A percentile compares a stretch with the other conserved stretches of the same genome.
Evolutionary conservation across 2,888 invertebrate species (phyloP).

Genomic region (Cosmia pyralina): DNA sequence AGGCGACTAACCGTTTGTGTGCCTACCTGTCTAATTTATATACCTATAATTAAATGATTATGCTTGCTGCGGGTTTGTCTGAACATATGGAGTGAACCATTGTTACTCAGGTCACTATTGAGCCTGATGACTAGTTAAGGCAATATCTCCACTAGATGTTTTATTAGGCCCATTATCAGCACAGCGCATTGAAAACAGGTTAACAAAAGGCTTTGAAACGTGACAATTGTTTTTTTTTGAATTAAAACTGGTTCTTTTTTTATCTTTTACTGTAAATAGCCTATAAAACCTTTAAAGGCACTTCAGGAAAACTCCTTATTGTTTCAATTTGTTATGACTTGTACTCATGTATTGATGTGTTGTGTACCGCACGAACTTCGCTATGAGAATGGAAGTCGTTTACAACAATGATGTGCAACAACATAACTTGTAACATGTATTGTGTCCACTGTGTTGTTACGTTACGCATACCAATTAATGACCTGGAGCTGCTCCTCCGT

Average conservation of each 20-base stretch:
- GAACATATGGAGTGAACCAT: not conserved
- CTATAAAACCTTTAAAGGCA: not conserved
- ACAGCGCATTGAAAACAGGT: not conserved
- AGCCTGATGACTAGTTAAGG: not conserved
- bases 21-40: not conserved
- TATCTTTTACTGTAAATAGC: not conserved
- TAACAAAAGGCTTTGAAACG: not conserved
- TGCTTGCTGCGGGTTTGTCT: not conserved
- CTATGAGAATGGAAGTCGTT: not conserved
- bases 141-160: not conserved
- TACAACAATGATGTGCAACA: not conserved
- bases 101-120: too few relatives aligned
- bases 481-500: not conserved
- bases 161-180: not conserved
- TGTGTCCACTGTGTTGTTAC: not conserved
- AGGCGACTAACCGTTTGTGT: not conserved
- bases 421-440: not conserved
- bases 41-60: not conserved
- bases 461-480: not conserved
- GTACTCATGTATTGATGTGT: not conserved
- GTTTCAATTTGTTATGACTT: not conserved
- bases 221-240: too few relatives aligned
- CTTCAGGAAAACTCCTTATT: not conserved
- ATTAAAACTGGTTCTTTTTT: too few relatives aligned
- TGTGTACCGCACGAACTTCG: not conserved